Evolutionary conservation across 1,140 invertebrate genomes (phyloP), one percentile per base, ranked within the genome.

Genomic region (Chironomus tepperi): DNA sequence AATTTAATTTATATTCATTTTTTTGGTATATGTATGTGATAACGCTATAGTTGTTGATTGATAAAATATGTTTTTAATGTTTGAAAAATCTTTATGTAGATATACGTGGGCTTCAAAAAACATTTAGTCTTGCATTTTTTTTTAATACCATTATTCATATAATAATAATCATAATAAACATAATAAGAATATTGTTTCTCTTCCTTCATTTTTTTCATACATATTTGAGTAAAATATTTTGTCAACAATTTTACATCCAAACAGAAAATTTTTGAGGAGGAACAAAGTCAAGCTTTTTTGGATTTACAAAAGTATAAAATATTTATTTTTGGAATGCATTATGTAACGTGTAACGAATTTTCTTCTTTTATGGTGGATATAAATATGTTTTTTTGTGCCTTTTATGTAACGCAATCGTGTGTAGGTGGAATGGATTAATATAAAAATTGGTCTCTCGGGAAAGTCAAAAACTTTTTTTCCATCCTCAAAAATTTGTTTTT

Each of bases 121-220:
- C 47, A 57, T 57, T 57, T 57, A 57, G 47, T 57, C 47, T 57
- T 57, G 47, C 47, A 57, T 57, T 57, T 57, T n/a, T n/a, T 47
- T 57, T 57, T 57, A 57, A 57, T 57, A 12, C n/a, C n/a, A n/a
- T 57, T 57, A n/a, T 57, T 57, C 12, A 15, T 57, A 57, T 57
- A 57, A n/a, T 15, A n/a, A n/a, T 57, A 57, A 57, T 57, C n/a
- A 57, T 57, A 34, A 57, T 57, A 57, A 57, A 34, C 24, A 34
- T 57, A 57, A 57, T 57, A 57, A 57, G 12, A 57, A 57, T 57
- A 57, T 57, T 57, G 7, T 47, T 47, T 47, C 8, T 47, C 15
- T 57, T 57, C 47, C 47, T 34, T 34, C 24, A 57, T 57, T 15
- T 57, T 57, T 12, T 34, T 34, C 24, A n/a, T 15, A 57, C 12